Evolutionary conservation across 2,888 invertebrate genomes (phyloP).

Genomic region (Lasioglossum malachurum): DNA sequence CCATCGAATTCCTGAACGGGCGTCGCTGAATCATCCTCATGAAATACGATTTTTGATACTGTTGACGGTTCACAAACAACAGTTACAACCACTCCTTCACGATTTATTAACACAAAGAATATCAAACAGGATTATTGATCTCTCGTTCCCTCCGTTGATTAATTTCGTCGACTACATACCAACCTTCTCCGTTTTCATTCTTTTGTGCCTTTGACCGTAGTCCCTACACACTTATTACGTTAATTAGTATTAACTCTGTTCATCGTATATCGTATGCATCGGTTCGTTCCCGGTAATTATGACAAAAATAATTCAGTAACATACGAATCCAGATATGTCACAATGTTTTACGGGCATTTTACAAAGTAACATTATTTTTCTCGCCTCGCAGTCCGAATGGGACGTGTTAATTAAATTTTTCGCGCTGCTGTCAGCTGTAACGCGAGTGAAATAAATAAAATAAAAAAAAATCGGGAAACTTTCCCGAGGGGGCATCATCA

Average conservation of each 20-base stretch:
- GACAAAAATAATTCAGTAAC: not conserved
- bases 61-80: not conserved
- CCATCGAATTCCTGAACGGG: not conserved
- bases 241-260: not conserved
- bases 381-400: not conserved
- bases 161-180: not conserved
- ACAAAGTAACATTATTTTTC: not conserved
- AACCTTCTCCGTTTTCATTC: not conserved
- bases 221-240: too few species aligned
- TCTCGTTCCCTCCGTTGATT: not conserved
- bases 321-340: not conserved
- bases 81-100: not conserved
- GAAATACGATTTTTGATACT: not conserved
- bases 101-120: not conserved
- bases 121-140: not conserved
- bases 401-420: not conserved
- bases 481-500: not conserved
- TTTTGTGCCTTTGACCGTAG: not conserved
- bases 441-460: not conserved
- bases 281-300: not conserved
- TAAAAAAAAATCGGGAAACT: not conserved
- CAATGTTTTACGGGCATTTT: not conserved
- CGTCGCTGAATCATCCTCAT: not conserved
- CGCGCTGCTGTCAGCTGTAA: not conserved
- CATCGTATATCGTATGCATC: not conserved